phyloP scores from a whole-genome alignment of 2,888 invertebrate species.

The Morpho helenor region DNA sequence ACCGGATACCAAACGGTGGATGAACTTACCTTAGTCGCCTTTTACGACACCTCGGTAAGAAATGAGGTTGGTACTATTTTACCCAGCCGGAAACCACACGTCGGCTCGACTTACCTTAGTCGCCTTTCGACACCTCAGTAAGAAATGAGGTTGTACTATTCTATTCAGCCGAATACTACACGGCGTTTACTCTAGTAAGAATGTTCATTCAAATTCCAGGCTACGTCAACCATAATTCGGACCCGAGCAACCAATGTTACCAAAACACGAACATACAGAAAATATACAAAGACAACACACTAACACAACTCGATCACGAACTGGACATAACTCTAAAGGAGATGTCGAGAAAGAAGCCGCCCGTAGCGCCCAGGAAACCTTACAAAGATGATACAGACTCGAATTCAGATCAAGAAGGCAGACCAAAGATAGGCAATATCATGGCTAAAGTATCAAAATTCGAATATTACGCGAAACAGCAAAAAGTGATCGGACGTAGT shows the following conservation, averaged over 20 bases:
- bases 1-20: too few species aligned
- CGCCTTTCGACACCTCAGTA: too few species aligned
- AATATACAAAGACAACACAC: constrained; percentile 57
- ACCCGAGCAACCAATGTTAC: constrained; percentile 52
- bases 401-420: constrained; percentile 69
- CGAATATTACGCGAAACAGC: constrained; percentile 85
- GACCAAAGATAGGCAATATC: constrained; percentile 73
- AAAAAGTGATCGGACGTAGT: constrained; percentile 70
- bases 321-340: constrained; percentile 68
- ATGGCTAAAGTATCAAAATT: constrained; percentile 89
- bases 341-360: constrained; percentile 81
- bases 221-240: constrained; percentile 49
- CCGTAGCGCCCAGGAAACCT: constrained; percentile 81
- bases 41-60: too few species aligned
- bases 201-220: constrained; percentile 39
- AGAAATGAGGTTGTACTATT: too few species aligned
- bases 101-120: too few species aligned
- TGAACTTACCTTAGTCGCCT: too few species aligned
- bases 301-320: constrained; percentile 65
- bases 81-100: too few species aligned
- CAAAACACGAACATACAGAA: constrained; percentile 47
- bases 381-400: constrained; percentile 72
- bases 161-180: too few species aligned
- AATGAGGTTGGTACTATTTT: too few species aligned
- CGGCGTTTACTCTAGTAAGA: too few species aligned